Evolutionary conservation across 1,140 invertebrate genomes (phyloP).

Genomic region (Kradibia gibbosae): DNA sequence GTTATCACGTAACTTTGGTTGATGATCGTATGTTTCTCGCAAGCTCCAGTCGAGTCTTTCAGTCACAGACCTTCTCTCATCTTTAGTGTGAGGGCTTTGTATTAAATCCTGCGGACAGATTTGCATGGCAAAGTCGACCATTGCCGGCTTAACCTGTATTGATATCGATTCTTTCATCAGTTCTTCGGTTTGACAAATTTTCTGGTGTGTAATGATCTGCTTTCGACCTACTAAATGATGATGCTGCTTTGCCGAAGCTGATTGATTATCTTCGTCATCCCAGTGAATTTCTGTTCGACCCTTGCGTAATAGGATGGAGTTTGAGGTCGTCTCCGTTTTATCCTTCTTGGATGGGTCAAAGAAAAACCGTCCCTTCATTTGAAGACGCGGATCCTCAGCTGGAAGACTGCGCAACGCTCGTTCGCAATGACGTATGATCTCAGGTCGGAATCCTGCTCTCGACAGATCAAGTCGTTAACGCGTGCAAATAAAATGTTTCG

Average conservation of each 20-base stretch:
- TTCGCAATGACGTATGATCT: conserved; percentile 69
- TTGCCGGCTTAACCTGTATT: conserved; percentile 56
- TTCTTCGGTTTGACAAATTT: conserved; percentile 69
- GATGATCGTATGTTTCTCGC: conserved; percentile 61
- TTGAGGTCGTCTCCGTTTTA: conserved; percentile 54
- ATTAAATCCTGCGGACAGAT: conserved; percentile 59
- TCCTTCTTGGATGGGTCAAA: conserved; percentile 62
- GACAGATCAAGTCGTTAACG: conserved; percentile 25
- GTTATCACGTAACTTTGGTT: conserved; percentile 55
- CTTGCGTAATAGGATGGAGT: conserved; percentile 66
- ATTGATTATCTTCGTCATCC: conserved; percentile 58
- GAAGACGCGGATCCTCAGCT: conserved; percentile 68
- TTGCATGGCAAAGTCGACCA: conserved; percentile 57
- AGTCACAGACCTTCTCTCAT: conserved; percentile 55
- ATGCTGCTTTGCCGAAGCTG: conserved; percentile 13
- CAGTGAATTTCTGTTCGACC: conserved; percentile 62
- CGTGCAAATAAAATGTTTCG: neutral
- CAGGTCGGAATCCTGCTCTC: conserved; percentile 67
- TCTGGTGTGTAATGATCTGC: conserved; percentile 64
- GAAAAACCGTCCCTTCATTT: conserved; percentile 70
- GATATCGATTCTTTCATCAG: conserved; percentile 52
- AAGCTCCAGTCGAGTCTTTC: conserved; percentile 67
- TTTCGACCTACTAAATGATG: conserved; percentile 35
- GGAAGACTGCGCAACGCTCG: conserved; percentile 66
- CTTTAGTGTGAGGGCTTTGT: neutral